Evolutionary conservation across 1,140 invertebrate species (phyloP).

Genomic region (Philaenus spumarius): DNA sequence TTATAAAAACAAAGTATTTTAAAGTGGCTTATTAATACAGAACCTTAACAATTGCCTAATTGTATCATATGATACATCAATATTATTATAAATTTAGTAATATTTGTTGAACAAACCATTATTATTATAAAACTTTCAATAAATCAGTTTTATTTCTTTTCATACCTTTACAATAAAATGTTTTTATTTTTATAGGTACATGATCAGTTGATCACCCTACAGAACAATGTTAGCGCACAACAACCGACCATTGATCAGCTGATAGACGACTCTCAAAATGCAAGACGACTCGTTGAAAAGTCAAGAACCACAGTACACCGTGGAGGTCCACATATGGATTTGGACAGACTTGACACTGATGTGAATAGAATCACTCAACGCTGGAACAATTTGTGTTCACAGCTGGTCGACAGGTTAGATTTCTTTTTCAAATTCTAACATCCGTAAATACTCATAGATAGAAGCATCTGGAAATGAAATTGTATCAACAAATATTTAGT

Average conservation of each 20-base stretch:
- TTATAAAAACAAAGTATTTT: too few relatives aligned
- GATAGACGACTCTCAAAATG: slow-evolving; percentile 80
- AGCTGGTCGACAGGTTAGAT: slow-evolving; percentile 81
- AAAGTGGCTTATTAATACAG: too few relatives aligned
- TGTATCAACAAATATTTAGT: too few relatives aligned
- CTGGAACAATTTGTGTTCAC: slow-evolving; percentile 87
- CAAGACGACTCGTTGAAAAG: slow-evolving; percentile 77
- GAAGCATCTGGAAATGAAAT: too few relatives aligned
- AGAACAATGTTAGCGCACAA: slow-evolving; percentile 73
- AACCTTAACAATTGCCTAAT: too few relatives aligned
- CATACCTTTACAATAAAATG: too few relatives aligned
- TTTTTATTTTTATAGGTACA: slow-evolving; percentile 47
- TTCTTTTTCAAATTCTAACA: too few relatives aligned
- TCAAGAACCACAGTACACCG: slow-evolving; percentile 62
- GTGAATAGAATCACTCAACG: slow-evolving; percentile 77
- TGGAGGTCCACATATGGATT: slow-evolving; percentile 63
- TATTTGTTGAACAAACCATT: too few relatives aligned
- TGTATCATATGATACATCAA: too few relatives aligned
- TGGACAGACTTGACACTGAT: slow-evolving; percentile 91
- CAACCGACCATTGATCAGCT: slow-evolving; percentile 84
- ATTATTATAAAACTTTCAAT: too few relatives aligned
- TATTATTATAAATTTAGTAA: not conserved
- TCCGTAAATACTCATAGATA: too few relatives aligned
- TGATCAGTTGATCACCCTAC: slow-evolving; percentile 67
- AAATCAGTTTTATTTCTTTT: too few relatives aligned